These are phyloP conservation scores for Drosophila hydei DNA, from an alignment of 1,140 invertebrate genomes.

Conservation along the genomic window DNA sequence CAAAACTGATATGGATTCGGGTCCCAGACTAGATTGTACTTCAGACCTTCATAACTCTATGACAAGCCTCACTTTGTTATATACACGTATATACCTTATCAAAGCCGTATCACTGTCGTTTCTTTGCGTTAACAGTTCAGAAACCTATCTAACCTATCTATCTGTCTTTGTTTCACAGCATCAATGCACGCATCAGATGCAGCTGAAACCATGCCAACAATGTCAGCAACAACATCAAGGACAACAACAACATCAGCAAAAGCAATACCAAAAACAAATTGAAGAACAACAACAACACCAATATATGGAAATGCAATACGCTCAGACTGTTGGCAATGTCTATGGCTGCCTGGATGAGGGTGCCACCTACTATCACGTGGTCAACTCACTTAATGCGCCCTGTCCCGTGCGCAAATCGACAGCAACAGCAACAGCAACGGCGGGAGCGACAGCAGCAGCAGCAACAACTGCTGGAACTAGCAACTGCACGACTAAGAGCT, in stretches of 20 bases:
- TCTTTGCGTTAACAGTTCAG: no score
- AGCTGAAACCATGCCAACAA: background rate
- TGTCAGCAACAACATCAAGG: background rate
- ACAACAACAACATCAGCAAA: background rate
- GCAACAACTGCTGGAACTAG: background rate
- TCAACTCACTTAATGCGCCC: slow-evolving; percentile 21
- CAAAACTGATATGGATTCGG: no score
- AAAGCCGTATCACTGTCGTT: no score
- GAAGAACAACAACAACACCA: no score
- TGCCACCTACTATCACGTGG: slow-evolving; percentile 25
- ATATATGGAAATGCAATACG: slow-evolving; percentile 26
- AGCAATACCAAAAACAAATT: no score
- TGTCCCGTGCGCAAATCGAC: slow-evolving; percentile 35
- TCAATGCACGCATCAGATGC: background rate
- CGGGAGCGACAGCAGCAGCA: background rate
- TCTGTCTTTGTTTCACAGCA: background rate
- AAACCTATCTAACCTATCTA: slow-evolving; percentile 27
- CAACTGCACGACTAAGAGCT: slow-evolving; percentile 11
- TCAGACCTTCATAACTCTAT: no score
- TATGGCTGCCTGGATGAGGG: slow-evolving; percentile 23
- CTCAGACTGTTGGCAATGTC: background rate
- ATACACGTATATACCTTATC: no score
- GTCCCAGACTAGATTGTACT: no score
- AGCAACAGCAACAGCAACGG: background rate
- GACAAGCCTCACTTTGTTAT: no score